Percentiles rank a stretch among this genome's conserved stretches.
These are phyloP conservation scores for Ivindomyrus marchei DNA, from an alignment of 2,113 vertebrate species.

Conservation along the genomic window DNA sequence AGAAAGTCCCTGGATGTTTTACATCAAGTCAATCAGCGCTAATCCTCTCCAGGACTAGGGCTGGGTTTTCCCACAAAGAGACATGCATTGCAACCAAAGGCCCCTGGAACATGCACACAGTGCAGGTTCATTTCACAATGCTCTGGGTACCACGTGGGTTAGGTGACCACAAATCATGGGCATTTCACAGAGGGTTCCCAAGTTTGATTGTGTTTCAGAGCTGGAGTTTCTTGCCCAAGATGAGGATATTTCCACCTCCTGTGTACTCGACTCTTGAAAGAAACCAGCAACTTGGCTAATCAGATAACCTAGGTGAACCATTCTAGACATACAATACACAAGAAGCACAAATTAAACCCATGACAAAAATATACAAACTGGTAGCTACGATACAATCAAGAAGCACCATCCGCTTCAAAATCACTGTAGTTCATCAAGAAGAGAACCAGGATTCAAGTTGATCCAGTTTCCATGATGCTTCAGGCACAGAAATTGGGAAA, in stretches of 20 bases:
- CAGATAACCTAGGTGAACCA: background rate
- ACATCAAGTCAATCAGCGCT: background rate
- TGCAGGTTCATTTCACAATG: background rate
- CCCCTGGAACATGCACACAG: background rate
- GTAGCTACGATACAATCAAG: background rate
- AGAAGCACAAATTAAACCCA: background rate
- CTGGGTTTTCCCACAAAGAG: background rate
- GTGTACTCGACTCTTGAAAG: background rate
- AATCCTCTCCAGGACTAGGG: background rate
- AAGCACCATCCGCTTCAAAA: background rate
- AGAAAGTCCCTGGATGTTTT: background rate
- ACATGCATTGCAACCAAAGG: background rate
- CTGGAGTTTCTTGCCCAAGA: background rate
- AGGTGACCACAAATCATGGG: background rate
- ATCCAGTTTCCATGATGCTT: constrained; percentile 53
- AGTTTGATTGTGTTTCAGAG: background rate
- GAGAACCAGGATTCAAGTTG: constrained; percentile 54
- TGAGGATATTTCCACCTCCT: background rate
- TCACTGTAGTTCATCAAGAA: constrained; percentile 48
- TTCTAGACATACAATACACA: background rate
- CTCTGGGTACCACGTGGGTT: background rate
- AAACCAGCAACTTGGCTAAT: background rate
- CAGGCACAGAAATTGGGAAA: constrained; percentile 26
- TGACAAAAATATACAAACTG: background rate
- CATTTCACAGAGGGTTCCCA: background rate